Evolutionary conservation across 2,797 vertebrate genomes (phyloP).

Genomic region (Cuculus canorus): DNA sequence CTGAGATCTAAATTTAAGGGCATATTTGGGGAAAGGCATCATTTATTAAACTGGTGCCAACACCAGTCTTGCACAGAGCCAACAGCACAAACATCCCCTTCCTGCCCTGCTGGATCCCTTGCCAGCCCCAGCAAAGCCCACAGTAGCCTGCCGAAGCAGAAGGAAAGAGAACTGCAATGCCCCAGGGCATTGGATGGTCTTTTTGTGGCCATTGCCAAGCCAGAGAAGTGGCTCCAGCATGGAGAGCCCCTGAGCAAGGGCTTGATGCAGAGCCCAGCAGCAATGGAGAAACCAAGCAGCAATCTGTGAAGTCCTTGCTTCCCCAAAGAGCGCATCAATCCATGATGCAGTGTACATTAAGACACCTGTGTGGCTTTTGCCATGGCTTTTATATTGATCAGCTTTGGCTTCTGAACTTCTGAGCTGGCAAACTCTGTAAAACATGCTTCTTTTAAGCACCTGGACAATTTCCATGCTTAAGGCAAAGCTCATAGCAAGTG

Average conservation of each 20-base stretch:
- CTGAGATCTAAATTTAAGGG: constrained; percentile 40
- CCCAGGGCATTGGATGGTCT: fast-evolving
- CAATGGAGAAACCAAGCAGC: neutral
- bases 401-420: neutral
- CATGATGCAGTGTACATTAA: neutral
- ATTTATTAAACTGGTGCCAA: constrained; percentile 8
- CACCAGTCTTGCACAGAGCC: neutral
- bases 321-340: neutral
- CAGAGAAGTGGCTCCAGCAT: neutral
- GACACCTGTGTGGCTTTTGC: neutral
- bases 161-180: neutral
- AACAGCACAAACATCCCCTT: neutral
- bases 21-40: neutral
- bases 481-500: neutral
- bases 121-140: neutral
- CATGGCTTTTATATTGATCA: neutral
- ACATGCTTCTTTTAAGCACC: neutral
- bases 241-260: neutral
- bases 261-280: neutral
- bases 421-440: neutral
- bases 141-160: neutral
- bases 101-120: neutral
- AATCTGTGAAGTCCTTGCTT: neutral
- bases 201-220: neutral
- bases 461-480: neutral